These are phyloP conservation scores for Rhynchotus rufescens DNA, from an alignment of 2,797 vertebrate genomes.

Conservation along the genomic window DNA sequence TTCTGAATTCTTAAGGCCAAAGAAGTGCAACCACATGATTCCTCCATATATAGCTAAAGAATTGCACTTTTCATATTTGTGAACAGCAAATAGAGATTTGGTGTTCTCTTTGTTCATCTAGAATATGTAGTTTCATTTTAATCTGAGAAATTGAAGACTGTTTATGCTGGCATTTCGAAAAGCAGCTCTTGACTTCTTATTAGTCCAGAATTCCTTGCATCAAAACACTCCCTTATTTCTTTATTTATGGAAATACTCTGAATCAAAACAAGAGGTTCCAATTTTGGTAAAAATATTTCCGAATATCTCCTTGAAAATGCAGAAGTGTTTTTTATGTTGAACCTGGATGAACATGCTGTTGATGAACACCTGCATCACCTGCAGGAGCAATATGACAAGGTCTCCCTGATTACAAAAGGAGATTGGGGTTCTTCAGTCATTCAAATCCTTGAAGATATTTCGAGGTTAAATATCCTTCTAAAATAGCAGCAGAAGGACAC, in stretches of 20 bases:
- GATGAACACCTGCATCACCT: background rate
- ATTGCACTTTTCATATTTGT: background rate
- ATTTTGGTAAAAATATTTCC: background rate
- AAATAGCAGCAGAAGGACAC: background rate
- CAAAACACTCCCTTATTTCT: background rate
- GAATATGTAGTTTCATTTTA: background rate
- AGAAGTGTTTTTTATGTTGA: fast-evolving
- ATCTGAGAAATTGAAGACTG: background rate
- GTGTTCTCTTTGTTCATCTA: background rate
- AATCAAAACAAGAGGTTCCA: background rate
- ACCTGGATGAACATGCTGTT: background rate
- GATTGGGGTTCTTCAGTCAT: background rate
- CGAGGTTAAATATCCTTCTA: background rate
- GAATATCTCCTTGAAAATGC: background rate
- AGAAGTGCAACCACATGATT: background rate
- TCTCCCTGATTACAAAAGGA: background rate
- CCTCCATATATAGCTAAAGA: background rate
- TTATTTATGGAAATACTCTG: background rate
- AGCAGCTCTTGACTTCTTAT: background rate
- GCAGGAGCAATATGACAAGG: background rate
- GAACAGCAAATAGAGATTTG: background rate
- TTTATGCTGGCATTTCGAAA: background rate
- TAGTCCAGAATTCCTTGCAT: background rate
- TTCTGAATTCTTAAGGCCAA: background rate
- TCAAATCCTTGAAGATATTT: background rate